Evolutionary conservation across 2,888 invertebrate species (phyloP).

Genomic region (Suillia variegata): DNA sequence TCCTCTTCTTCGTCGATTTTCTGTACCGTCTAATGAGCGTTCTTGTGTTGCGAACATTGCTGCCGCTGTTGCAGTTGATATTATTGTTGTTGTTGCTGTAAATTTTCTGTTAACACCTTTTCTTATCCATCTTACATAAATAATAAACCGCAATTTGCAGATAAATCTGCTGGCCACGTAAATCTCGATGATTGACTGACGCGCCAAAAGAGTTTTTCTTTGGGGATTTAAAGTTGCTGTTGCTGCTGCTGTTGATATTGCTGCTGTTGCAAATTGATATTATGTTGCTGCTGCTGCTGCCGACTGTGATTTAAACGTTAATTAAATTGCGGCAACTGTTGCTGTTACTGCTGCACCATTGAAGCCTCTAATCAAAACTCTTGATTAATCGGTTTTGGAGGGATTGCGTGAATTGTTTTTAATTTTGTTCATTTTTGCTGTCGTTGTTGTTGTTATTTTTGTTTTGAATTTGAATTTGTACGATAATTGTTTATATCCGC

Average conservation of each 20-base stretch:
- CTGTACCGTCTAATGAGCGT: background rate
- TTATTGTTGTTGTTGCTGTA: background rate
- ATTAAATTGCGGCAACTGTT: background rate
- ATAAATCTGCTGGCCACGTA: background rate
- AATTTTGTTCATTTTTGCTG: background rate
- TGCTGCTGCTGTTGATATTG: too few species aligned
- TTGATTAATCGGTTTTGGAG: background rate
- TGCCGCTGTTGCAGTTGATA: background rate
- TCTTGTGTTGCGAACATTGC: background rate
- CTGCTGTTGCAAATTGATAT: background rate
- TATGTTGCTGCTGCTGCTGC: background rate
- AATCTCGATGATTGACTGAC: constrained; percentile 1
- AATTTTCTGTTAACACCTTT: constrained; percentile 12
- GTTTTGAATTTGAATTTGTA: background rate
- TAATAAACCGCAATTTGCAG: constrained; percentile 14
- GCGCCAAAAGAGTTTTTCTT: background rate
- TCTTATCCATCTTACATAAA: constrained; percentile 15
- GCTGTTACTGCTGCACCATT: too few species aligned
- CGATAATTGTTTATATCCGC: constrained; percentile 1
- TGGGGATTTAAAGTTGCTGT: too few species aligned
- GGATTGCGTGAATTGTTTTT: background rate
- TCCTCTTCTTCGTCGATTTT: too few species aligned
- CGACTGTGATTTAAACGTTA: background rate
- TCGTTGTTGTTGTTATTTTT: too few species aligned
- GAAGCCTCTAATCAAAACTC: background rate